These are phyloP conservation scores for Alligator sinensis DNA, from an alignment of 2,113 vertebrate genomes.

Conservation along the genomic window DNA sequence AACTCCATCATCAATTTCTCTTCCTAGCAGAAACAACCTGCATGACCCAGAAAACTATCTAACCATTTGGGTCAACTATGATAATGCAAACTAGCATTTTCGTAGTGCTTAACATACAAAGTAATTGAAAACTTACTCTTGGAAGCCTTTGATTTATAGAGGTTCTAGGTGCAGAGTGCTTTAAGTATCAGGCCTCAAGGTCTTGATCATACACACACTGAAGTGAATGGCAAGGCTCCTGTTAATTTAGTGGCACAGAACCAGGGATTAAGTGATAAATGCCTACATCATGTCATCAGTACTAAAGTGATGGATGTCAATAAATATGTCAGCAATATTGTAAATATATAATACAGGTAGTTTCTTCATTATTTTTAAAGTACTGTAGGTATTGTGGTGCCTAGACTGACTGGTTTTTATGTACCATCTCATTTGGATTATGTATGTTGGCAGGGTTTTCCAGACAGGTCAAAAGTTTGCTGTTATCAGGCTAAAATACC, in stretches of 20 bases:
- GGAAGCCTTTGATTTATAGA: background rate
- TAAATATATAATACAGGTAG: background rate
- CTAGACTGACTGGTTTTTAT: background rate
- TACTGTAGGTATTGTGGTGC: background rate
- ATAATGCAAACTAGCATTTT: background rate
- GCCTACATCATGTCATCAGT: background rate
- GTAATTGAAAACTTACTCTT: background rate
- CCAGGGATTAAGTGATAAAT: rapidly evolving
- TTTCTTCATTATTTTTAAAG: background rate
- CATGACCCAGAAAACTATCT: too few relatives aligned
- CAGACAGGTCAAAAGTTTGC: rapidly evolving
- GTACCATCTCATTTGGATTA: background rate
- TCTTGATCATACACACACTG: background rate
- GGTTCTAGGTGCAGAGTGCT: background rate
- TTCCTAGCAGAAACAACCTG: background rate
- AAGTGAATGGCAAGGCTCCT: background rate
- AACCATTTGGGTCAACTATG: too few relatives aligned
- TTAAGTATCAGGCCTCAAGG: background rate
- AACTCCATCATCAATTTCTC: background rate
- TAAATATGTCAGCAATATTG: background rate
- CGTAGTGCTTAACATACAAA: background rate
- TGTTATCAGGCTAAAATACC: background rate
- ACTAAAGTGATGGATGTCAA: background rate
- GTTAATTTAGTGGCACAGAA: background rate
- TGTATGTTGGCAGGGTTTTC: background rate